Conservation (phyloP, 2,888 invertebrate species). For the Ferdinandea cuprea region DNA sequence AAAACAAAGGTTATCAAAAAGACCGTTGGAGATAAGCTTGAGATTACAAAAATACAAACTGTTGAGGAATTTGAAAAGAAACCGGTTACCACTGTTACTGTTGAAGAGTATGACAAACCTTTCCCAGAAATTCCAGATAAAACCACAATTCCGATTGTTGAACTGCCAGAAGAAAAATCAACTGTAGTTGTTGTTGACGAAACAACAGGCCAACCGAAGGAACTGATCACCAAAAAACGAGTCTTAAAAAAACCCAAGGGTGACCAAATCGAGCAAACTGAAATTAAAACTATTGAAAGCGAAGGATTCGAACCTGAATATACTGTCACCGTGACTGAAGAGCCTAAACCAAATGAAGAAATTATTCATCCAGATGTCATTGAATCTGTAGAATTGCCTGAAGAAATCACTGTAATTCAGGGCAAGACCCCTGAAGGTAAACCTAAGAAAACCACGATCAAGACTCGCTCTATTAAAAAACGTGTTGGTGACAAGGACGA, state of each 20-base stretch:
- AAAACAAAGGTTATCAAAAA: constrained; percentile 84
- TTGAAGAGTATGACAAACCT: constrained; percentile 78
- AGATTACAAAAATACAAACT: constrained; percentile 82
- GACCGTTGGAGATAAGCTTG: constrained; percentile 81
- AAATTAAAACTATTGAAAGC: constrained; percentile 83
- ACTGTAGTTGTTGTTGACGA: constrained; percentile 78
- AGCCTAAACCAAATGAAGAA: constrained; percentile 73
- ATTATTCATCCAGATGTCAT: constrained; percentile 40
- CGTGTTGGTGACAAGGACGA: constrained; percentile 82
- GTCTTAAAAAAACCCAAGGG: constrained; percentile 82
- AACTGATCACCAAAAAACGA: constrained; percentile 82
- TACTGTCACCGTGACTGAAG: constrained; percentile 78
- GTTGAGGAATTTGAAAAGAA: constrained; percentile 82
- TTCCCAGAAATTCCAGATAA: constrained; percentile 79
- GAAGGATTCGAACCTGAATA: constrained; percentile 82
- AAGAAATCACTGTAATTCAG: constrained; percentile 80
- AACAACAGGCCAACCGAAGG: constrained; percentile 77
- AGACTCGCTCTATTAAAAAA: constrained; percentile 81
- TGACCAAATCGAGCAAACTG: constrained; percentile 82
- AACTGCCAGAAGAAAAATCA: constrained; percentile 79
- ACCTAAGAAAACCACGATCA: constrained; percentile 79
- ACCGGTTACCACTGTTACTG: constrained; percentile 81
- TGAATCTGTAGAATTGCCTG: constrained; percentile 79
- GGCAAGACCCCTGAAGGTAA: constrained; percentile 79
- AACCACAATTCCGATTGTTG: constrained; percentile 77